Evolutionary conservation across 2,797 vertebrate species (phyloP).

Genomic region (Notolepis coatsorum): DNA sequence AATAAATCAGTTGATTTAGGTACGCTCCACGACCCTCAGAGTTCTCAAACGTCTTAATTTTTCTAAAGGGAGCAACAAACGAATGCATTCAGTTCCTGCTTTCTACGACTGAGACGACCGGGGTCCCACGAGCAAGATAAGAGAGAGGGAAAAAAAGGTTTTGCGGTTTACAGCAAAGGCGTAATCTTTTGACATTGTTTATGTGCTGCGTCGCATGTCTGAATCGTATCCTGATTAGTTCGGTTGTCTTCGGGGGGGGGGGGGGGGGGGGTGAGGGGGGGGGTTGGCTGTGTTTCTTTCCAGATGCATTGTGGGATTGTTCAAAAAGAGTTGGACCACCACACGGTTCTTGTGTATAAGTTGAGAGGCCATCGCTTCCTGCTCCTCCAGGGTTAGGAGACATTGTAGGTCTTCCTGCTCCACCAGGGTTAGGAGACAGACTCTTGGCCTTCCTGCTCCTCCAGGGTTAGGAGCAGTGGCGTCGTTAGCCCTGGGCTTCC

Average conservation of each 20-base stretch:
- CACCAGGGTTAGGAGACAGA: neutral
- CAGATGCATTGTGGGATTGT: slow-evolving; percentile 32
- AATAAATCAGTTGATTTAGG: neutral
- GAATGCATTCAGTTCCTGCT: slow-evolving; percentile 18
- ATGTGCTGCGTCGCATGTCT: slow-evolving; percentile 33
- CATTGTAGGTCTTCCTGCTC: too few species aligned
- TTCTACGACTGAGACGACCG: slow-evolving; percentile 30
- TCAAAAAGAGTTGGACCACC: slow-evolving; percentile 31
- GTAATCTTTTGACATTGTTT: slow-evolving; percentile 34
- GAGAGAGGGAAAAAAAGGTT: slow-evolving; percentile 47
- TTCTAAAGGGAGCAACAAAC: neutral
- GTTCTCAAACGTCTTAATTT: slow-evolving; percentile 1
- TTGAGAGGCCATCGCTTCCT: slow-evolving; percentile 12
- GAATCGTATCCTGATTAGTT: slow-evolving; percentile 19
- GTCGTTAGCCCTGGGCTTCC: too few species aligned
- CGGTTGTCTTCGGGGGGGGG: slow-evolving; percentile 1
- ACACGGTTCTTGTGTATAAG: slow-evolving; percentile 13
- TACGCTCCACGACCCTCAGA: neutral
- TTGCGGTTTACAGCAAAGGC: slow-evolving; percentile 17
- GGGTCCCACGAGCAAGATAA: slow-evolving; percentile 59
- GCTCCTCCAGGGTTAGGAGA: neutral
- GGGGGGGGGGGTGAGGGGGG: slow-evolving; percentile 16
- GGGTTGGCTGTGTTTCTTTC: slow-evolving; percentile 26
- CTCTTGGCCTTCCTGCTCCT: too few species aligned
- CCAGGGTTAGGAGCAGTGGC: too few species aligned